These are phyloP conservation scores for Platyura marginata DNA, from an alignment of 1,140 invertebrate species.

Conservation along the genomic window DNA sequence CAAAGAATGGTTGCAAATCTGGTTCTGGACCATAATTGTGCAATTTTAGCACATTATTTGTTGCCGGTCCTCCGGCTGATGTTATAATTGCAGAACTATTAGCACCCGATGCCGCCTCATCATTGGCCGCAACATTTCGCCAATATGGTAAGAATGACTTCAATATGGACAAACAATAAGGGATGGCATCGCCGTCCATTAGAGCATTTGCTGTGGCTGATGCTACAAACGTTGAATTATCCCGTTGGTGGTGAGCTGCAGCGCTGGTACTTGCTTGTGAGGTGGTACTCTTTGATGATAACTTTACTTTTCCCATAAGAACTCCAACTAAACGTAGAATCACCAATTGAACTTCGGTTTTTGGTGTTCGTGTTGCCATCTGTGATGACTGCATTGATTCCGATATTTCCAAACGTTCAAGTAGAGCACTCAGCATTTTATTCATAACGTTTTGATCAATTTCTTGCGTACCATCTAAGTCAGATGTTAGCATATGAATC, in stretches of 20 bases:
- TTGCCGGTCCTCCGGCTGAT: constrained; percentile 10
- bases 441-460: constrained; percentile 60
- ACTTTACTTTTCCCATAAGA: constrained; percentile 23
- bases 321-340: constrained; percentile 56
- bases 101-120: constrained; percentile 26
- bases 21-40: constrained; percentile 62
- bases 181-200: constrained; percentile 56
- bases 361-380: constrained; percentile 32
- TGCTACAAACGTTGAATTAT: constrained; percentile 49
- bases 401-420: constrained; percentile 61
- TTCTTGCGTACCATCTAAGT: constrained; percentile 70
- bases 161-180: constrained; percentile 64
- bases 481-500: constrained; percentile 74
- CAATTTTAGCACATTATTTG: constrained; percentile 51
- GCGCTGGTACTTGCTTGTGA: constrained; percentile 21
- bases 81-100: constrained; percentile 17
- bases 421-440: constrained; percentile 48
- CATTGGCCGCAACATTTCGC: constrained; percentile 31
- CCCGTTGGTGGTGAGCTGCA: constrained; percentile 31
- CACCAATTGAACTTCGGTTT: constrained; percentile 68
- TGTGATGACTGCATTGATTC: constrained; percentile 22
- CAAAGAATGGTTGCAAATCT: constrained; percentile 92
- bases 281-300: constrained; percentile 10
- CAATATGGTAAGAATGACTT: constrained; percentile 68
- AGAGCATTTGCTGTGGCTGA: constrained; percentile 58